These are phyloP conservation scores for Cherax quadricarinatus DNA, from an alignment of 1,140 invertebrate species.

Conservation along the genomic window DNA sequence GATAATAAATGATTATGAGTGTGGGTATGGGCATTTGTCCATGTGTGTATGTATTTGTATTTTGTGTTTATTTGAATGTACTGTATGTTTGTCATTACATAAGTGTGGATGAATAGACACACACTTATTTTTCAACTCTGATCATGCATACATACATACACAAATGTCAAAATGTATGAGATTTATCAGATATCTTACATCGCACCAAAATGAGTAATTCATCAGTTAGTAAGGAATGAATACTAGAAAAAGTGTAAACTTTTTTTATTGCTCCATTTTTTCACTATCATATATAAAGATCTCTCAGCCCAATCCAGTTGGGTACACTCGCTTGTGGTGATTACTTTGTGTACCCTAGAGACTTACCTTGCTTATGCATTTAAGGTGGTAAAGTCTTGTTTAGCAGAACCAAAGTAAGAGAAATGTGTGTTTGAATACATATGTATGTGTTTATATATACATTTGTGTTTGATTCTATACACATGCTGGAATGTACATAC, in stretches of 20 bases:
- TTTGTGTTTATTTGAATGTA: neutral
- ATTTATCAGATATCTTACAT: neutral
- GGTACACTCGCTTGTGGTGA: neutral
- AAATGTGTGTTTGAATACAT: neutral
- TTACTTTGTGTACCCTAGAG: neutral
- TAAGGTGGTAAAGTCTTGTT: neutral
- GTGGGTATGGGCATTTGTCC: conserved; percentile 1
- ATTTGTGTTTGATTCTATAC: neutral
- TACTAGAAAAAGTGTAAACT: too few relatives aligned
- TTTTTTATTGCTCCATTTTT: neutral
- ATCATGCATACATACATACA: neutral
- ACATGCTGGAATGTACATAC: neutral
- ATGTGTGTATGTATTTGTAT: neutral
- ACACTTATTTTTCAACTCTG: neutral
- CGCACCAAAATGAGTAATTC: too few relatives aligned
- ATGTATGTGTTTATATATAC: neutral
- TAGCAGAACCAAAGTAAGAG: neutral
- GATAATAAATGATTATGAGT: neutral
- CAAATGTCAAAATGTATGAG: neutral
- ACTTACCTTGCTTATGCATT: neutral
- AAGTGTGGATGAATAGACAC: neutral
- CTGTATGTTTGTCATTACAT: neutral
- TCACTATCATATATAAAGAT: neutral
- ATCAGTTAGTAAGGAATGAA: too few relatives aligned
- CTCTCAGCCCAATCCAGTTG: neutral